phyloP scores from a whole-genome alignment of 2,113 vertebrate species.

The Cephalopterus ornatus region DNA sequence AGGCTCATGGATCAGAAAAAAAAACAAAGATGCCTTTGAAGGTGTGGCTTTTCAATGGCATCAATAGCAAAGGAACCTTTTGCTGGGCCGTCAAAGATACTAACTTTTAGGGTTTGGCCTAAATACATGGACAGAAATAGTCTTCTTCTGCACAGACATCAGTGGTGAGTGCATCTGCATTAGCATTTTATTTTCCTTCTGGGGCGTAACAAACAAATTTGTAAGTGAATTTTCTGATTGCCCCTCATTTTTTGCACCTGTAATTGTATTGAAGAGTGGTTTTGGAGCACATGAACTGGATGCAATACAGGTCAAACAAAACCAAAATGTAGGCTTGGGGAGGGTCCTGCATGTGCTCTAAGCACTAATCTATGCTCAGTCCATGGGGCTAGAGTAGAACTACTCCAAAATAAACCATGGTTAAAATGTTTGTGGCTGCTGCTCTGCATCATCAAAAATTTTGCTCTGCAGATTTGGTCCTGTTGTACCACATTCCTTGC shows the following conservation, averaged over 20 bases:
- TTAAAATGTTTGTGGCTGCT: neutral
- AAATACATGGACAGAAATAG: neutral
- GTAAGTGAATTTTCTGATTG: neutral
- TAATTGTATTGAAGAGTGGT: neutral
- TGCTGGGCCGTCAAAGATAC: neutral
- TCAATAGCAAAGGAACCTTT: neutral
- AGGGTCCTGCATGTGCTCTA: neutral
- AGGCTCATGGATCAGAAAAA: neutral
- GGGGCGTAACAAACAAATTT: neutral
- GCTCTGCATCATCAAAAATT: neutral
- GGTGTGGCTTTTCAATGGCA: neutral
- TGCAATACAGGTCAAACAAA: rapidly evolving
- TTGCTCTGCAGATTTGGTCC: neutral
- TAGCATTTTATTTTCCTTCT: neutral
- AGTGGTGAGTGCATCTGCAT: neutral
- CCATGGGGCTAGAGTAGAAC: neutral
- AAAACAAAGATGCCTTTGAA: neutral
- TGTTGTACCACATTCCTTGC: neutral
- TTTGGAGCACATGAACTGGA: neutral
- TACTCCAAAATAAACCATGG: neutral
- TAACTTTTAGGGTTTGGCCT: neutral
- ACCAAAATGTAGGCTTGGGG: neutral
- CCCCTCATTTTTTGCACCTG: neutral
- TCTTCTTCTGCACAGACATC: neutral
- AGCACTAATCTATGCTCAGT: neutral